Evolutionary conservation across 1,140 invertebrate species (phyloP).

Genomic region (Bombus pyrosoma): DNA sequence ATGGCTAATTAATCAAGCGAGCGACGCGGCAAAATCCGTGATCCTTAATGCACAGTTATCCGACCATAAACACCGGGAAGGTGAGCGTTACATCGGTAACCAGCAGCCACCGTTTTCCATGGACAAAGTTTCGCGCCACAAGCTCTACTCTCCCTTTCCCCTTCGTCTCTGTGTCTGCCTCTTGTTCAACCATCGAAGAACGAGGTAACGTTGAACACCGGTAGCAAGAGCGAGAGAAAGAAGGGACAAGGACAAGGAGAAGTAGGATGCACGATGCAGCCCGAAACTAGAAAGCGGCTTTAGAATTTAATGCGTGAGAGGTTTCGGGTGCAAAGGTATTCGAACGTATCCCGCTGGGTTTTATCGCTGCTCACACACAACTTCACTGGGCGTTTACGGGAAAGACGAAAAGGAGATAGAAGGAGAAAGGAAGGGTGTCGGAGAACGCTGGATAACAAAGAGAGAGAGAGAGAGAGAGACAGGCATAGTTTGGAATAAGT

Average conservation of each 20-base stretch:
- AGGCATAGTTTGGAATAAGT: constrained; percentile 60
- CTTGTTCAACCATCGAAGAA: constrained; percentile 14
- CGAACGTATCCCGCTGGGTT: constrained; percentile 62
- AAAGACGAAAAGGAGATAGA: constrained; percentile 38
- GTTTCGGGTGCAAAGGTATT: constrained; percentile 63
- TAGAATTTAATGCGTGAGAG: constrained; percentile 71
- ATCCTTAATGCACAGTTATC: constrained; percentile 24
- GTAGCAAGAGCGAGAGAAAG: neutral
- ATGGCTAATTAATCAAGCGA: constrained; percentile 35
- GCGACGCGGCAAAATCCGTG: constrained; percentile 6
- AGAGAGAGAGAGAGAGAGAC: constrained; percentile 17
- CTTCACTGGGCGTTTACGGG: neutral
- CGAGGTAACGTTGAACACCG: constrained; percentile 3
- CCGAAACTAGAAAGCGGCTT: constrained; percentile 70
- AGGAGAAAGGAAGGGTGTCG: neutral
- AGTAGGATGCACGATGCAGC: constrained; percentile 21
- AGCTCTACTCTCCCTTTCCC: neutral
- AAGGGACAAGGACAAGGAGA: neutral
- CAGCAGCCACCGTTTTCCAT: constrained; percentile 44
- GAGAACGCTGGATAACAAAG: neutral
- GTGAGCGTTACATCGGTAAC: constrained; percentile 22
- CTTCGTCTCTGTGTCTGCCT: neutral
- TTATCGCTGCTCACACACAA: constrained; percentile 39
- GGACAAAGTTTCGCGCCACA: constrained; percentile 51
- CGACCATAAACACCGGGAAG: constrained; percentile 28